Evolutionary conservation across 2,113 vertebrate species (phyloP).

Genomic region (crab-eating macaque (Macaca fascicularis)): T2T-MFA8v1.1 NC_088376.1:184125001-184125500

Average conservation of each 20-base stretch:
- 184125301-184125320: neutral
- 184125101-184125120: neutral
- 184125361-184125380: neutral
- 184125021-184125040: neutral
- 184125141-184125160: neutral
- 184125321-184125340: neutral
- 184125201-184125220: neutral
- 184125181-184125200: neutral
- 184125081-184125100: neutral
- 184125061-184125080: neutral
- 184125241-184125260: neutral
- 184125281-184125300: constrained; percentile 1
- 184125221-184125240: neutral
- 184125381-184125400: neutral
- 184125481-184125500: neutral
- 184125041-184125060: neutral
- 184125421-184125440: neutral
- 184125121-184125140: neutral
- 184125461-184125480: neutral
- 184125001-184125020: neutral
- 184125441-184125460: neutral
- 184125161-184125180: neutral
- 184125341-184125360: neutral
- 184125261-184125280: neutral
- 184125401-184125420: neutral